A percentile compares a stretch with the other conserved stretches of the same genome.
phyloP scores from a whole-genome alignment of 1,140 invertebrate species.

The Periplaneta americana region DNA sequence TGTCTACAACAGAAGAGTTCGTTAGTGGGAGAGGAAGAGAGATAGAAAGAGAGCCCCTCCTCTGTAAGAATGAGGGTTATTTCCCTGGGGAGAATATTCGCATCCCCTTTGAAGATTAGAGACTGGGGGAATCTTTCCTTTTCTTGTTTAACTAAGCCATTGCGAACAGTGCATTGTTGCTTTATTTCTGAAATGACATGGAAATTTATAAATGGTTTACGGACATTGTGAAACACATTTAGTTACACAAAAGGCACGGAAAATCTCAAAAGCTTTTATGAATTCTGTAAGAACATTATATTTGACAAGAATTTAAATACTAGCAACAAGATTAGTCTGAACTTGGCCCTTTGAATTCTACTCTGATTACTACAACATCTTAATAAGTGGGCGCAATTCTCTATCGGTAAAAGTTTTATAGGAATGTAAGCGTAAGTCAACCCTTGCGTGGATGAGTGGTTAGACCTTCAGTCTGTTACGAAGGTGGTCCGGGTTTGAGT shows the following conservation, averaged over 20 bases:
- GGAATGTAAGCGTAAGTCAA: too few relatives aligned
- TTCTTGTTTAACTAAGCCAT: background rate
- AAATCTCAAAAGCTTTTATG: background rate
- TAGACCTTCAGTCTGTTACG: too few relatives aligned
- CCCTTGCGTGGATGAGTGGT: too few relatives aligned
- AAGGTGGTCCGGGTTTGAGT: too few relatives aligned
- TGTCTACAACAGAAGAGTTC: background rate
- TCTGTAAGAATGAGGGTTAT: background rate
- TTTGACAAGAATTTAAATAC: background rate
- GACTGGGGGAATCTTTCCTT: background rate
- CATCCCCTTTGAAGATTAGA: background rate
- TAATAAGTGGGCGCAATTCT: too few relatives aligned
- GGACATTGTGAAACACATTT: background rate
- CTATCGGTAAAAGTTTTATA: too few relatives aligned
- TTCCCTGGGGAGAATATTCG: background rate
- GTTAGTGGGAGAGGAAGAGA: background rate
- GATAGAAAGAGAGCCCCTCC: too few relatives aligned
- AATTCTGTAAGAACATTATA: background rate
- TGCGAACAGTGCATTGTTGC: background rate
- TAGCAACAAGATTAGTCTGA: background rate
- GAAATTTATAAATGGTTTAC: background rate
- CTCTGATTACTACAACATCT: too few relatives aligned
- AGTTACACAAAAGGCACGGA: background rate
- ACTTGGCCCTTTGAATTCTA: too few relatives aligned
- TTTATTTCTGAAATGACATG: background rate